Evolutionary conservation across 2,797 vertebrate species (phyloP), one percentile per base, ranked within the genome.

Genomic region (Triplophysa bombifrons): DNA sequence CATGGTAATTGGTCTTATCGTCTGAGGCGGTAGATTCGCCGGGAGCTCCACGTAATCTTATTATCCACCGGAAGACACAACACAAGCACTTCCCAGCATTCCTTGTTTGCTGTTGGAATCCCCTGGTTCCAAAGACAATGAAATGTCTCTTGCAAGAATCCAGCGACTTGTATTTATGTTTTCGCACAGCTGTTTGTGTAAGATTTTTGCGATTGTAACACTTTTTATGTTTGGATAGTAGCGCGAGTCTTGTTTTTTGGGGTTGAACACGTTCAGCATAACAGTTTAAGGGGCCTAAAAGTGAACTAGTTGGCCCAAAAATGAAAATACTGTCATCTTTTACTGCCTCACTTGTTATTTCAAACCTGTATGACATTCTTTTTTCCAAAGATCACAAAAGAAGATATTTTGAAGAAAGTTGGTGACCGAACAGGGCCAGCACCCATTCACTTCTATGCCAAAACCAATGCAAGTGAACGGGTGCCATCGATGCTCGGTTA

Each of bases 1-100:
- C 86, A 83, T 85, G 86, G 92, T 93, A 93, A 94, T 93, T 93
- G 92, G 89, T 91, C 88, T 91, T 90, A 89, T 92, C 86, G 90
- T 89, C 83, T 88, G 84, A 84, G 88, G 90, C 90, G 90, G 71
- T 89, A 87, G 87, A 91, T 91, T 89, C 89, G 91, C 87, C 88
- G 88, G 85, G 85, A 91, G 88, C 82, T 81, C 82, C 72, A 84
- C 82, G 72, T 92, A 92, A 92, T 94, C 91, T 90, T 88, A 92
- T 93, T 93, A 93, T 81, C 55, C 65, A 74, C 46, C 51, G 60
- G 22, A 78, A 80, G 76, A 75, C n/a, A 60, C 76, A 84, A 75
- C n/a, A 2, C 34, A 82, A 60, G 78, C 70, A 66, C 55, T 72
- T 81, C 70, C 74, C 69, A 82, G 73, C 64, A 82, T 68, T 76